These are phyloP conservation scores for Cyprinodon tularosa DNA, from an alignment of 2,113 vertebrate species.

Conservation along the genomic window DNA sequence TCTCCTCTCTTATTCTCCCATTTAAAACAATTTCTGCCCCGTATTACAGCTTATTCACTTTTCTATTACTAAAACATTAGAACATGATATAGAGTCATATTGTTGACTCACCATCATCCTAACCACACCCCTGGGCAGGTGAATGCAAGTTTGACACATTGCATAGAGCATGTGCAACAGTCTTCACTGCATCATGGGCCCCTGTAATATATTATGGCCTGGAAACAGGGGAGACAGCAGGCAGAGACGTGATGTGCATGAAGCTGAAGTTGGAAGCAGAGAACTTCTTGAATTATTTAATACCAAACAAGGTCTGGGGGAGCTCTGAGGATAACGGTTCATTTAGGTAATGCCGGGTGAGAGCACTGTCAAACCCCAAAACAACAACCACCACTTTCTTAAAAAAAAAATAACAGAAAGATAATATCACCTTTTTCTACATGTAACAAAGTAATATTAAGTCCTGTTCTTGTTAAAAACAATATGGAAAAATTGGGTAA, in stretches of 20 bases:
- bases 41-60: constrained; percentile 7
- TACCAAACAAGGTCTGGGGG: constrained; percentile 68
- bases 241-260: constrained; percentile 66
- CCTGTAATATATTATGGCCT: constrained; percentile 56
- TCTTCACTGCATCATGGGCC: constrained; percentile 47
- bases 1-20: neutral
- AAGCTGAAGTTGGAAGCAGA: constrained; percentile 57
- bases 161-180: constrained; percentile 47
- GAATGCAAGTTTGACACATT: constrained; percentile 39
- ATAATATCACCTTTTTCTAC: constrained; percentile 24
- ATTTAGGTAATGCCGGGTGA: constrained; percentile 70
- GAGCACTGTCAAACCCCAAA: constrained; percentile 60
- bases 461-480: neutral
- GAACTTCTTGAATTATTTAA: constrained; percentile 75
- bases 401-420: constrained; percentile 37
- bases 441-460: constrained; percentile 4
- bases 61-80: constrained; percentile 1
- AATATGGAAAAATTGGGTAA: constrained; percentile 8
- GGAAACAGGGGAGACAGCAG: constrained; percentile 46
- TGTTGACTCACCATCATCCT: constrained; percentile 22
- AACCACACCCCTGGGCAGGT: constrained; percentile 54
- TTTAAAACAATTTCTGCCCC: neutral
- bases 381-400: constrained; percentile 15
- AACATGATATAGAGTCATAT: constrained; percentile 25
- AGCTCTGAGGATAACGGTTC: constrained; percentile 67